Evolutionary conservation across 2,888 invertebrate species (phyloP).

Genomic region (Allolobophora icterica): DNA sequence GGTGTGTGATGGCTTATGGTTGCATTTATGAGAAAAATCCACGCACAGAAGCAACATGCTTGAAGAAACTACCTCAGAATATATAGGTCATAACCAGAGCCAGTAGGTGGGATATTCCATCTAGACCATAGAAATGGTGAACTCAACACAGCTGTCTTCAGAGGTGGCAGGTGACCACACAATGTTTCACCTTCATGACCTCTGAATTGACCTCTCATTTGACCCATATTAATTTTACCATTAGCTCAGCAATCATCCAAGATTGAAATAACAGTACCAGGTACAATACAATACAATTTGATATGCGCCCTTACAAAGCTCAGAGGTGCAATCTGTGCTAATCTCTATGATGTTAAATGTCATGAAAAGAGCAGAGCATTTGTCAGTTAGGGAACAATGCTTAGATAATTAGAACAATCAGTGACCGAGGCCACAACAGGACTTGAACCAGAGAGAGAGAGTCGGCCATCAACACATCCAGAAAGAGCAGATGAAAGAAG

Average conservation of each 20-base stretch:
- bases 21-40: no score
- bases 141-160: neutral
- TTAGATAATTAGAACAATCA: no score
- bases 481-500: neutral
- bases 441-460: neutral
- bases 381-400: no score
- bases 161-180: neutral
- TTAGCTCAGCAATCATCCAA: neutral
- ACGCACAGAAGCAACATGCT: no score
- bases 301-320: no score
- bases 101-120: neutral
- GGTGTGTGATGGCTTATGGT: no score
- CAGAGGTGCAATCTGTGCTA: no score
- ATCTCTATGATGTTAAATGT: no score
- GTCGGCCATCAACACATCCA: no score
- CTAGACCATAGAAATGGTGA: neutral
- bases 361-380: no score
- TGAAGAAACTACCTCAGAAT: neutral
- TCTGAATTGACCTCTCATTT: neutral
- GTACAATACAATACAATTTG: no score
- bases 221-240: neutral
- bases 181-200: neutral
- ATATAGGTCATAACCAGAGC: neutral
- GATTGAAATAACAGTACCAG: no score
- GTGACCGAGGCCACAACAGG: neutral